Evolutionary conservation across 2,888 invertebrate species (phyloP), one percentile per base, ranked within the genome.

Genomic region (Coremacera marginata): DNA sequence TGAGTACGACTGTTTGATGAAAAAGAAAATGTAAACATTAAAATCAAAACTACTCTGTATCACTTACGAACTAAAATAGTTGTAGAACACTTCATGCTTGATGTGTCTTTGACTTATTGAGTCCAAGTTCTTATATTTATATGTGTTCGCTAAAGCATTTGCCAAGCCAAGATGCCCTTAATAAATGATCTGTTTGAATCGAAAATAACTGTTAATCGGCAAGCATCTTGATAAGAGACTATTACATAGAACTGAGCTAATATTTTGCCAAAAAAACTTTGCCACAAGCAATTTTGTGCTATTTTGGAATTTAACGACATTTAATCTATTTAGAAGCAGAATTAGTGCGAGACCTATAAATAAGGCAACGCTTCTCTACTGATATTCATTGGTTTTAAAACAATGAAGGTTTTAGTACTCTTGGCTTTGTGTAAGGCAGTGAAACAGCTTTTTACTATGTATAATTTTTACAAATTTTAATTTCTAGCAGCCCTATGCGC

Each of bases 321-420:
- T 8, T 37, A 8, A 5, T 37, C 5, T 5, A 37, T 37, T 37
- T 4, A 37, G 31, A 37, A 37, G 5, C 37, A 37, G 37, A 37
- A 37, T 37, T 7, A 7, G 8, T 37, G 37, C 37, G 31, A 37
- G 7, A 7, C 8, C 37, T 37, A 37, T 37, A 37, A 37, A 37
- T 57, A 57, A 57, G 11, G 57, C 22, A 57, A 25, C 19, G 14
- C 11, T 9, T 22, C 25, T 3, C 11, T 3, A 57, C 5, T 0
- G 22, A 7, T 4, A 11, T 4, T 8, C 19, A 57, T 57, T 25
- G 9, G 31, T 31, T 14, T 16, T 44, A 5, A 16, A 19, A 63
- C 52, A 55, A 75, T 75, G 75, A 57, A 70, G 68, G 22, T 75
- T 31, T 16, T 25, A 22, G 11, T 55, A 7, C 49, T 75, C 19